These are phyloP conservation scores for Scatophagus argus DNA, from an alignment of 2,113 vertebrate species.

Conservation along the genomic window DNA sequence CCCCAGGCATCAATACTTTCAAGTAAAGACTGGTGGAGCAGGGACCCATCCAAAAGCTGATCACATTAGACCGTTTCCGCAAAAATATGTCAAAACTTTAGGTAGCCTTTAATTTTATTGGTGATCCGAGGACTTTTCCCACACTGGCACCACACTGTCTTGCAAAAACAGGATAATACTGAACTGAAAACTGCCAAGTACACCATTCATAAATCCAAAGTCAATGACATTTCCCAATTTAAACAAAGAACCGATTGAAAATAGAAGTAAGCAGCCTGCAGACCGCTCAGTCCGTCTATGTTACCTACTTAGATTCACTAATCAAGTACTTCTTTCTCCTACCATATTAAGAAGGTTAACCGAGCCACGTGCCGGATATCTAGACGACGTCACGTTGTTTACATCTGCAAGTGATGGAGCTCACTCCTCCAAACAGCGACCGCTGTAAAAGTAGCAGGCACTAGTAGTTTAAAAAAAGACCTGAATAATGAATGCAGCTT, in stretches of 20 bases:
- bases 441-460: neutral
- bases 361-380: constrained; percentile 65
- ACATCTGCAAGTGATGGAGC: constrained; percentile 66
- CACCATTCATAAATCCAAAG: constrained; percentile 21
- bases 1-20: neutral
- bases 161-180: neutral
- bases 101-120: neutral
- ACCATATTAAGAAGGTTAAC: constrained; percentile 35
- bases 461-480: neutral
- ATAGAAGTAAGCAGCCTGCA: neutral
- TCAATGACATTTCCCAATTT: constrained; percentile 1
- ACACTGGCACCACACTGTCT: neutral
- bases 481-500: neutral
- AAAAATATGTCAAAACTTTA: neutral
- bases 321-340: neutral
- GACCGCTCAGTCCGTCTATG: neutral
- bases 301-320: neutral
- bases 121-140: neutral
- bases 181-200: constrained; percentile 11
- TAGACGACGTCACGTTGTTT: constrained; percentile 81
- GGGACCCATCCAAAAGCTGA: neutral
- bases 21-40: too few species aligned
- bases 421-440: constrained; percentile 19
- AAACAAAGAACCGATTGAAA: neutral
- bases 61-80: neutral